Conservation (phyloP, 2,888 invertebrate species). For the Allophyes oxyacanthae region DNA sequence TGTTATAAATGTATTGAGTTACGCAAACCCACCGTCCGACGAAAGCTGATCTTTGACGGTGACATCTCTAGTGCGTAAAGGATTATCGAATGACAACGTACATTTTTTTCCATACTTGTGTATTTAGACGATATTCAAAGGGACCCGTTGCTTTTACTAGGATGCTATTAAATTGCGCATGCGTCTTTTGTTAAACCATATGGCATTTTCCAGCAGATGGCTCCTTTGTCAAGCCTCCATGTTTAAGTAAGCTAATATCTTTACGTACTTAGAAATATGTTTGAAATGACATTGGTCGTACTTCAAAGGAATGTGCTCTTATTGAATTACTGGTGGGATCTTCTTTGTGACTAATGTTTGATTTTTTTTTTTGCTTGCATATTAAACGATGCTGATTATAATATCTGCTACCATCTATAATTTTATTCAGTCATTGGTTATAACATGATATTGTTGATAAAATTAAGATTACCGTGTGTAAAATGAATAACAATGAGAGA, state of each 20-base stretch:
- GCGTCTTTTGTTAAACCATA: conserved; percentile 84
- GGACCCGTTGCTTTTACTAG: conserved; percentile 80
- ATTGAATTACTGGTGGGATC: conserved; percentile 27
- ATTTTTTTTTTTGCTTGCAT: conserved; percentile 13
- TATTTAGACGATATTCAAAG: conserved; percentile 79
- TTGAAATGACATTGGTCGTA: conserved; percentile 52
- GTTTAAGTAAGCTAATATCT: conserved; percentile 73
- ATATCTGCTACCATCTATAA: too few species aligned
- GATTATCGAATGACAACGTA: conserved; percentile 88
- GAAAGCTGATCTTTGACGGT: conserved; percentile 87
- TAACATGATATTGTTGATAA: too few species aligned
- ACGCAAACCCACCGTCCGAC: conserved; percentile 87
- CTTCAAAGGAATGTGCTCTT: conserved; percentile 46
- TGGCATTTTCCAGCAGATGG: conserved; percentile 87
- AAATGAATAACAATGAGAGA: too few species aligned
- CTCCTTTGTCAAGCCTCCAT: conserved; percentile 75
- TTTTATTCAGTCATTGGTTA: too few species aligned
- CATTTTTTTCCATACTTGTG: conserved; percentile 76
- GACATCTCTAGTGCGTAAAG: conserved; percentile 88
- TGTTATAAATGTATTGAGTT: conserved; percentile 83
- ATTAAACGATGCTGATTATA: conserved; percentile 1
- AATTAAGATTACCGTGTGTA: too few species aligned
- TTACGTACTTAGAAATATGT: conserved; percentile 59
- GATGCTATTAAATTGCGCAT: conserved; percentile 89
- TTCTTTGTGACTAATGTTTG: conserved; percentile 17